These are phyloP conservation scores for Chrysochloris asiatica DNA, from an alignment of 2,113 vertebrate genomes.

Conservation along the genomic window DNA sequence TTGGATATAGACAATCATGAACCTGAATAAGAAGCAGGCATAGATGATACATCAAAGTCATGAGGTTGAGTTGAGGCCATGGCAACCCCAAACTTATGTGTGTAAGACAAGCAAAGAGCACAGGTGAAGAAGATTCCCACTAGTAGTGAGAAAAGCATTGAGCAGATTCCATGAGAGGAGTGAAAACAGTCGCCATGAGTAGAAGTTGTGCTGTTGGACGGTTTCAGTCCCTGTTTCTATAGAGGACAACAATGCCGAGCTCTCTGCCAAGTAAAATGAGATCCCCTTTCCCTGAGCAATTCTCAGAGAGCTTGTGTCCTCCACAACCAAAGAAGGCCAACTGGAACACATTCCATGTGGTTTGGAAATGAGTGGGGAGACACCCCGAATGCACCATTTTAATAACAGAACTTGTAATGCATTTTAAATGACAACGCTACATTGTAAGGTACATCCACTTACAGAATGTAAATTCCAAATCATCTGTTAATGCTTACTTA, in stretches of 20 bases:
- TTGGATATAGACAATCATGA: background rate
- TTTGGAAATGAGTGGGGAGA: background rate
- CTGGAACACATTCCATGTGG: background rate
- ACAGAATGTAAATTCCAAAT: conserved; percentile 22
- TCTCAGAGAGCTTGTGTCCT: background rate
- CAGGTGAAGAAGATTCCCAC: background rate
- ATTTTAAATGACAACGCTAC: background rate
- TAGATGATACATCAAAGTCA: background rate
- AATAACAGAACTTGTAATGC: background rate
- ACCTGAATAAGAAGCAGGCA: background rate
- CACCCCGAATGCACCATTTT: background rate
- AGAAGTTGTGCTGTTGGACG: background rate
- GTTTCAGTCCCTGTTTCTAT: background rate
- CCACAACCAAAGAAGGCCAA: background rate
- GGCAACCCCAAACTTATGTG: background rate
- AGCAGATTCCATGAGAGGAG: background rate
- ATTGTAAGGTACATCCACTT: background rate
- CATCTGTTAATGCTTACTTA: conserved; percentile 29
- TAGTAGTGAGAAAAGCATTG: background rate
- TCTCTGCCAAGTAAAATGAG: background rate
- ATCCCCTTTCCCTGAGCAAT: background rate
- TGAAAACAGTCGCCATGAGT: background rate
- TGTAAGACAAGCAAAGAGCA: background rate
- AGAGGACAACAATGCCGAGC: background rate
- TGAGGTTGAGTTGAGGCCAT: background rate